Percentiles rank a stretch among this genome's conserved stretches.
These are phyloP conservation scores for Myoxocephalus aenaeus DNA, from an alignment of 2,797 vertebrate species.

Conservation along the genomic window DNA sequence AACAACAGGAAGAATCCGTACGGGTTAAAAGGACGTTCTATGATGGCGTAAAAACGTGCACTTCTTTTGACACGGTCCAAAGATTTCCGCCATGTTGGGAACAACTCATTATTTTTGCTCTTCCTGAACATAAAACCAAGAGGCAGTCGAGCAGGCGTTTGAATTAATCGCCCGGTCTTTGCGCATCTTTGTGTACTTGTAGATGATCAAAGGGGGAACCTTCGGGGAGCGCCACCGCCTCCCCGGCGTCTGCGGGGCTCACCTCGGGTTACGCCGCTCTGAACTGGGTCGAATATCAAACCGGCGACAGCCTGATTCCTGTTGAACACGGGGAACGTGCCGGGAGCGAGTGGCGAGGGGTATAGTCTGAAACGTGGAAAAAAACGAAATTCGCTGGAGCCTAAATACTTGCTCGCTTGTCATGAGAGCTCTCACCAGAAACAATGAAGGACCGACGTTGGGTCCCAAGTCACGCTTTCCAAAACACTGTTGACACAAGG, in stretches of 20 bases:
- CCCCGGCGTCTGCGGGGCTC: constrained; percentile 28
- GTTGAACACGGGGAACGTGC: constrained; percentile 28
- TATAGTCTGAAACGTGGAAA: not conserved
- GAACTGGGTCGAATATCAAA: constrained; percentile 64
- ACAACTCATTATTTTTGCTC: constrained; percentile 11
- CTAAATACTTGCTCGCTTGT: constrained; percentile 2
- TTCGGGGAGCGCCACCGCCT: constrained; percentile 7
- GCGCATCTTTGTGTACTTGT: constrained; percentile 2
- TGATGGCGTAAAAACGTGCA: not conserved
- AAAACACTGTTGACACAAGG: constrained; percentile 28
- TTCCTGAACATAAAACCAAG: constrained; percentile 10
- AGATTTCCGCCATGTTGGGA: not conserved
- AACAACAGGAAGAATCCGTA: constrained; percentile 29
- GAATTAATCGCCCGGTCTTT: constrained; percentile 39
- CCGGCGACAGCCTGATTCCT: constrained; percentile 22
- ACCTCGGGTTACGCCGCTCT: constrained; percentile 44
- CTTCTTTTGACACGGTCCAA: not conserved
- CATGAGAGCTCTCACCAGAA: constrained; percentile 19
- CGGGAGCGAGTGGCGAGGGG: not conserved
- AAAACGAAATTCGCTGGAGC: not conserved
- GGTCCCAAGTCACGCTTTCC: constrained; percentile 24
- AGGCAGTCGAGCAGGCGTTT: constrained; percentile 12
- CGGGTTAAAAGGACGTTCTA: not conserved
- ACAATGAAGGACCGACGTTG: constrained; percentile 16
- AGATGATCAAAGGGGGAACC: constrained; percentile 49